Evolutionary conservation across 2,797 vertebrate genomes (phyloP), one percentile per base, ranked within the genome.

Genomic region (Aselliscus stoliczkanus): DNA sequence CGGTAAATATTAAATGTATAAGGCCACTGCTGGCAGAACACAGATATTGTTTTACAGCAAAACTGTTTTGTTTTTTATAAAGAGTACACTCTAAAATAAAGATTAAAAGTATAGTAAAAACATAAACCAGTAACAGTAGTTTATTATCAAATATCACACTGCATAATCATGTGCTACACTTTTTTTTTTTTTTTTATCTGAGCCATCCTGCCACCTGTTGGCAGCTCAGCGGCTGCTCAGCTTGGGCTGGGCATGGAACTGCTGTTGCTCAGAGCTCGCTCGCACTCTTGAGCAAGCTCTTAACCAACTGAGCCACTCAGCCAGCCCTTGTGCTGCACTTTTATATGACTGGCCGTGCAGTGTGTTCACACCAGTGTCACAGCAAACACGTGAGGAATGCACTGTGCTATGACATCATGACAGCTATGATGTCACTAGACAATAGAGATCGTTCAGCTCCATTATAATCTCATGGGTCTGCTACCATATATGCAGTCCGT

Each of bases 331-430:
- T 50, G 47, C 47, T 50, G 47, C 47, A 21, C 72, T n/a, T 21
- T 20, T 9, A 1, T 7, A 12, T 4, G 18, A 10, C 44, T 7
- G 14, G 29, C 72, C n/a, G 29, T 7, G 1, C 29, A 12, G 72
- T 18, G 17, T 17, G 29, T 20, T 21, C 10, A 20, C 29, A n/a
- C 72, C 8, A 11, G 27, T 4, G 27, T 47, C 44, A 20, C 42
- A 4, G 23, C 70, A 5, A 4, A 7, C 31, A 65, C 1, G 13
- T 37, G 27, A 27, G 27, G 7, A 8, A 47, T 4, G 39, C 27
- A 2, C 5, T 2, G 8, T 5, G 70, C 42, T 2, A 1, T 8
- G 27, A 27, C 3, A 3, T 27, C 2, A 29, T 7, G 44, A 12
- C 27, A 9, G 42, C 72, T 6, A 23, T 31, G 17, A 12, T 2